phyloP scores from a whole-genome alignment of 2,888 invertebrate genomes.

The Rambutsinella grinnellia region DNA sequence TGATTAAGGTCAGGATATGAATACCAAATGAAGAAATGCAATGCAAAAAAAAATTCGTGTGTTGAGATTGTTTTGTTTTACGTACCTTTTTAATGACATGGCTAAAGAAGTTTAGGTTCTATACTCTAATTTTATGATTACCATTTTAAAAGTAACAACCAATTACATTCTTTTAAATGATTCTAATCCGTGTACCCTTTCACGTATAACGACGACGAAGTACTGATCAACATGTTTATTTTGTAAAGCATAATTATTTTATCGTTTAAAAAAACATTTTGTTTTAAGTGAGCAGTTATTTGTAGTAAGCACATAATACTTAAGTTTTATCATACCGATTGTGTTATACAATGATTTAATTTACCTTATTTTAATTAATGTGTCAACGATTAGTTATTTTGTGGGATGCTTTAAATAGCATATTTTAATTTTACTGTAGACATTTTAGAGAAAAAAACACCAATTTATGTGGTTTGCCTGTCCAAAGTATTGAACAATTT shows the following conservation, averaged over 20 bases:
- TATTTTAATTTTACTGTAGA: too few species aligned
- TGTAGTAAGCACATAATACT: background rate
- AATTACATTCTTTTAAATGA: slow-evolving; percentile 22
- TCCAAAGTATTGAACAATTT: slow-evolving; percentile 14
- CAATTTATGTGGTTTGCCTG: slow-evolving; percentile 1
- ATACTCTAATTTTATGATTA: slow-evolving; percentile 35
- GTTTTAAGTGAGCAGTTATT: background rate
- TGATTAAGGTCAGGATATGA: background rate
- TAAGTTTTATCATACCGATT: background rate
- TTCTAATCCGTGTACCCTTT: slow-evolving; percentile 5
- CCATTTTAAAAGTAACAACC: slow-evolving; percentile 49
- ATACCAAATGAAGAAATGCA: slow-evolving; percentile 4
- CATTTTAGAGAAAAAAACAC: too few species aligned
- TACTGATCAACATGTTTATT: slow-evolving; percentile 40
- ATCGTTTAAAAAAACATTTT: background rate
- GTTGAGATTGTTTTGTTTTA: background rate
- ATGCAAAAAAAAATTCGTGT: background rate
- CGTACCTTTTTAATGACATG: slow-evolving; percentile 30
- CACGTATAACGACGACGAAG: slow-evolving; percentile 27
- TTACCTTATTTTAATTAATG: background rate
- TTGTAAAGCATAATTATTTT: slow-evolving; percentile 16
- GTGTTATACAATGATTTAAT: background rate
- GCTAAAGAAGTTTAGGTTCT: slow-evolving; percentile 5
- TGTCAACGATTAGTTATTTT: slow-evolving; percentile 7
- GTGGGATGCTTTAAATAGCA: background rate